Conservation (phyloP, 30 jellyfish, hydroid and myxozoan species). For the Hydractinia symbiolongicarpus region DNA sequence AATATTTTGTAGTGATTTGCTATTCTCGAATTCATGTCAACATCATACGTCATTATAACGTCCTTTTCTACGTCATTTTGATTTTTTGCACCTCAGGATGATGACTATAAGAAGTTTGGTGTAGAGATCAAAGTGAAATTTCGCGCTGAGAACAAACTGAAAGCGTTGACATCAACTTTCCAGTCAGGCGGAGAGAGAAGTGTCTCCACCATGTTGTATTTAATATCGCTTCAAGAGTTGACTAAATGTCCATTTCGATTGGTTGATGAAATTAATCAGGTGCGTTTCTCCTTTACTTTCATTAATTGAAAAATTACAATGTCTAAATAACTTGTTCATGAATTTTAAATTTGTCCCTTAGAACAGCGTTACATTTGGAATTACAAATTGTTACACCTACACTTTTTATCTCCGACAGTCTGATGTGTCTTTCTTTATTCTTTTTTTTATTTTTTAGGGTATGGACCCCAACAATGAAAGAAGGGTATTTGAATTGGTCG, state of each 20-base stretch:
- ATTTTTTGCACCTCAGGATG: conserved; percentile 45
- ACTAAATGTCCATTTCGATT: conserved; percentile 87
- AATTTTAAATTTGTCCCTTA: too few relatives aligned
- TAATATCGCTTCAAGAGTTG: conserved; percentile 82
- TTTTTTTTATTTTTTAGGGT: conserved; percentile 42
- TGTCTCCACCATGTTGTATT: conserved; percentile 93
- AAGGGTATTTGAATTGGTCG: conserved; percentile 82
- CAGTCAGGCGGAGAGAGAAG: conserved; percentile 99
- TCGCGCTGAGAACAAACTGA: conserved; percentile 73
- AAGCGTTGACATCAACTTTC: conserved; percentile 68
- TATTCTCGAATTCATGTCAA: too few relatives aligned
- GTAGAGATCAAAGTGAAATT: conserved; percentile 78
- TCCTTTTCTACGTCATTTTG: neutral
- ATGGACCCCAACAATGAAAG: conserved; percentile 96
- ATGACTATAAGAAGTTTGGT: conserved; percentile 77
- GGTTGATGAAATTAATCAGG: conserved; percentile 98
- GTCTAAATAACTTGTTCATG: neutral
- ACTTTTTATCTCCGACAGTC: neutral
- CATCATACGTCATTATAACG: too few relatives aligned
- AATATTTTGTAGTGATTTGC: too few relatives aligned
- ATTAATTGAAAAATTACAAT: conserved; percentile 88
- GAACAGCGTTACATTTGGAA: too few relatives aligned
- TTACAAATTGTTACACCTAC: too few relatives aligned
- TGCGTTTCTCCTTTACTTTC: neutral
- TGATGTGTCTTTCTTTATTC: neutral